These are phyloP conservation scores for Malurus alboscapulatus DNA, from an alignment of 2,113 vertebrate genomes.

Conservation along the genomic window DNA sequence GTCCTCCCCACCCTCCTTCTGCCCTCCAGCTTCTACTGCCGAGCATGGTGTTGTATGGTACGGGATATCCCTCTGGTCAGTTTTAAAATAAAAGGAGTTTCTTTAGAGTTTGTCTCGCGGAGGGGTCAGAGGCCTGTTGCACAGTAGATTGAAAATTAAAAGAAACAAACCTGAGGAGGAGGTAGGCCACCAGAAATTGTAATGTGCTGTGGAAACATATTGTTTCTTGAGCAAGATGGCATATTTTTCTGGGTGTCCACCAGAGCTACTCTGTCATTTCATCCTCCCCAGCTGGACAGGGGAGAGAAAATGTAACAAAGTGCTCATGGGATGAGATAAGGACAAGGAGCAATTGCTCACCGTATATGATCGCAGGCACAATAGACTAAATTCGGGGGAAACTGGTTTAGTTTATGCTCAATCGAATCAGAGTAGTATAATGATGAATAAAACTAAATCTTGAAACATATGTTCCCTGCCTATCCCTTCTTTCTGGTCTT, in stretches of 20 bases:
- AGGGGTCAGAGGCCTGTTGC: neutral
- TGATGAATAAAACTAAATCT: neutral
- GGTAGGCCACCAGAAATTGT: neutral
- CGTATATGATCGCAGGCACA: fast-evolving
- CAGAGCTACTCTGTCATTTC: neutral
- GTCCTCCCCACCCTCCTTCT: neutral
- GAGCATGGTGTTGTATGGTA: neutral
- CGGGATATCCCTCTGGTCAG: neutral
- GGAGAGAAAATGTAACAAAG: neutral
- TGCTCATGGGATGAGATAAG: neutral
- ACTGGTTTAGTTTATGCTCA: neutral
- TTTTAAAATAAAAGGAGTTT: neutral
- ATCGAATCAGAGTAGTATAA: neutral
- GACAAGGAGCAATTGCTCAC: neutral
- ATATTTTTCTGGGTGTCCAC: neutral
- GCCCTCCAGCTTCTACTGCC: neutral
- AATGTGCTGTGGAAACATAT: neutral
- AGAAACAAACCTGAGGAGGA: neutral
- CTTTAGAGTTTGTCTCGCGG: neutral
- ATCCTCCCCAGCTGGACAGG: neutral
- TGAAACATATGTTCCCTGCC: fast-evolving
- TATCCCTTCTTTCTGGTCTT: neutral
- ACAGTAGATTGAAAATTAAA: neutral
- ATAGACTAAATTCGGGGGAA: neutral
- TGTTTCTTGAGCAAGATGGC: neutral